A percentile compares a stretch with the other conserved stretches of the same genome.
Conservation (phyloP, 2,797 vertebrate genomes). For the Pantherophis vulpinus region DNA sequence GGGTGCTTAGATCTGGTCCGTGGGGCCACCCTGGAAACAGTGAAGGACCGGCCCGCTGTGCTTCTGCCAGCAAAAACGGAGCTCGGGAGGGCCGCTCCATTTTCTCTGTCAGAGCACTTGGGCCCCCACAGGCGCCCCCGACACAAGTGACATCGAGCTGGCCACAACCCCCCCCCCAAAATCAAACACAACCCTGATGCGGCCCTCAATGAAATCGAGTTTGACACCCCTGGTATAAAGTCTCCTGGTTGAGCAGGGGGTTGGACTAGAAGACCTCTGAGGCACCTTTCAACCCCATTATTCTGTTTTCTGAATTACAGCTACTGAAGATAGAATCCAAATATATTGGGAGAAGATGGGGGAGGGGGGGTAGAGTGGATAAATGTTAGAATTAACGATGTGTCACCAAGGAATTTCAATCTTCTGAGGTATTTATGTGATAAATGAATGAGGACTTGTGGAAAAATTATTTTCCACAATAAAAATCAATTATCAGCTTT, state of each 20-base stretch:
- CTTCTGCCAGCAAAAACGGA: too few species aligned
- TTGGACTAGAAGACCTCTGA: not conserved
- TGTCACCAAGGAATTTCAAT: not conserved
- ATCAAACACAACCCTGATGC: too few species aligned
- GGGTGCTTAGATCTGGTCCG: too few species aligned
- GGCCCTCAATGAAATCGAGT: too few species aligned
- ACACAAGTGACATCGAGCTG: too few species aligned
- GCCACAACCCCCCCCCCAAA: too few species aligned
- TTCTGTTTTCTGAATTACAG: not conserved
- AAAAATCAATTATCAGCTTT: not conserved
- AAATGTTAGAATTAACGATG: not conserved
- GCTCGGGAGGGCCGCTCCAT: too few species aligned
- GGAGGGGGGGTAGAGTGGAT: not conserved
- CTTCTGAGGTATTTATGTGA: not conserved
- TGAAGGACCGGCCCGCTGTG: too few species aligned
- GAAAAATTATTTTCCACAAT: not conserved
- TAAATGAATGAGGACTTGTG: not conserved
- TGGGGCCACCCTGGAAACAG: too few species aligned
- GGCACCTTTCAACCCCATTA: not conserved
- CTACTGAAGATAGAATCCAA: not conserved
- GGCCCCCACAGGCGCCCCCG: too few species aligned
- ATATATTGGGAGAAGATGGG: not conserved
- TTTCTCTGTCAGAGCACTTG: too few species aligned
- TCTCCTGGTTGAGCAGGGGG: not conserved
- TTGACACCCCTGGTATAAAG: not conserved